Conservation (phyloP, 1,140 invertebrate species). For the Microplitis mediator region DNA sequence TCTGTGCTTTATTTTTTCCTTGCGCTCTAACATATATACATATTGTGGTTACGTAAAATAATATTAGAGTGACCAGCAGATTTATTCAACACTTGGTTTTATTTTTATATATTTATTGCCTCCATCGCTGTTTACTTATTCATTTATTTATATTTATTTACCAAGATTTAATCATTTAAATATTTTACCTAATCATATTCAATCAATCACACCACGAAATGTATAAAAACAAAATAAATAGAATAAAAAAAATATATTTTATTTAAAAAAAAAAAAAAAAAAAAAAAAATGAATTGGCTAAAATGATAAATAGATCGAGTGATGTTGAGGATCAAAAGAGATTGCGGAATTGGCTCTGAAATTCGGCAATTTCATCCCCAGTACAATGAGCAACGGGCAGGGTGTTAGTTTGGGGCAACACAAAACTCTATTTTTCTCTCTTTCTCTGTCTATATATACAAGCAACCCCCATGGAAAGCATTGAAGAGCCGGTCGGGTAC, state of each 20-base stretch:
- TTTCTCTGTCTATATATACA: not conserved
- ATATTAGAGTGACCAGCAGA: no score
- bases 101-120: no score
- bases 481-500: constrained; percentile 23
- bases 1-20: not conserved
- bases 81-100: no score
- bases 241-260: no score
- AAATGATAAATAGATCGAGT: not conserved
- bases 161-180: no score
- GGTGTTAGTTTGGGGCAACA: constrained; percentile 17
- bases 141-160: no score
- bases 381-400: constrained; percentile 1
- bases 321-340: constrained; percentile 8
- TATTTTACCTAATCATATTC: no score
- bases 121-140: no score
- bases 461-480: not conserved
- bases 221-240: no score
- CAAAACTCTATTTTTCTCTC: not conserved
- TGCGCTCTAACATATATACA: not conserved
- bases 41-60: not conserved
- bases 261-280: constrained; percentile 10
- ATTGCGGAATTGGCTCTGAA: constrained; percentile 16
- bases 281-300: not conserved
- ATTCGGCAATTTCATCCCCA: constrained; percentile 26
- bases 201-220: no score